Conservation (phyloP, 2,113 vertebrate species). For the Colaptes auratus region DNA sequence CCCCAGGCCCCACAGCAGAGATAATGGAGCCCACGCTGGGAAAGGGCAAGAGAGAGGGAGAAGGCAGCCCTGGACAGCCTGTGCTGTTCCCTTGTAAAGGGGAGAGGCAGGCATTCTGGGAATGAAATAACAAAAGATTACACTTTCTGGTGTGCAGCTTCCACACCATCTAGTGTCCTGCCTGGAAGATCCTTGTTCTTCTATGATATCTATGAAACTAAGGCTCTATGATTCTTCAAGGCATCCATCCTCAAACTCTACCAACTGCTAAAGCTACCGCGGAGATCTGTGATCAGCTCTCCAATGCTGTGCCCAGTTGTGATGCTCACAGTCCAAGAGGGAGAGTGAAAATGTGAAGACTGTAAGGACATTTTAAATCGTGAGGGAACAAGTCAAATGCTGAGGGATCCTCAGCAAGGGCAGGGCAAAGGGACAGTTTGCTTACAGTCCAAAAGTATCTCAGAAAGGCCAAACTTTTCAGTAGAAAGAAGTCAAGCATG, state of each 20-base stretch:
- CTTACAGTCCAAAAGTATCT: not conserved
- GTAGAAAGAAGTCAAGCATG: not conserved
- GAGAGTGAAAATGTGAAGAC: not conserved
- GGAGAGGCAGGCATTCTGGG: too few relatives aligned
- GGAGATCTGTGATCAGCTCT: not conserved
- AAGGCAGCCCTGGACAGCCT: too few relatives aligned
- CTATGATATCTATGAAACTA: too few relatives aligned
- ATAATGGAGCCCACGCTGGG: too few relatives aligned
- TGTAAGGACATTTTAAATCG: not conserved
- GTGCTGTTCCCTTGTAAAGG: too few relatives aligned
- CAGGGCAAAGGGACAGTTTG: not conserved
- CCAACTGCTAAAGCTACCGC: not conserved
- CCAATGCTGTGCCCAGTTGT: not conserved
- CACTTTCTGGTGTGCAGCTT: too few relatives aligned
- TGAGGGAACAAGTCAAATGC: not conserved
- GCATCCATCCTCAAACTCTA: not conserved
- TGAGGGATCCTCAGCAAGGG: not conserved
- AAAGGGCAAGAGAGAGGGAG: too few relatives aligned
- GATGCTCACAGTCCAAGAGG: not conserved
- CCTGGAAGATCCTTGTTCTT: too few relatives aligned
- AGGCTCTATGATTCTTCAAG: too few relatives aligned
- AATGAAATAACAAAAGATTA: too few relatives aligned
- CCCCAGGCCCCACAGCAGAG: too few relatives aligned
- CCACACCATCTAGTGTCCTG: too few relatives aligned
- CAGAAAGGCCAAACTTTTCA: not conserved